Evolutionary conservation across 2,113 vertebrate genomes (phyloP).

Genomic region (Mobula birostris): DNA sequence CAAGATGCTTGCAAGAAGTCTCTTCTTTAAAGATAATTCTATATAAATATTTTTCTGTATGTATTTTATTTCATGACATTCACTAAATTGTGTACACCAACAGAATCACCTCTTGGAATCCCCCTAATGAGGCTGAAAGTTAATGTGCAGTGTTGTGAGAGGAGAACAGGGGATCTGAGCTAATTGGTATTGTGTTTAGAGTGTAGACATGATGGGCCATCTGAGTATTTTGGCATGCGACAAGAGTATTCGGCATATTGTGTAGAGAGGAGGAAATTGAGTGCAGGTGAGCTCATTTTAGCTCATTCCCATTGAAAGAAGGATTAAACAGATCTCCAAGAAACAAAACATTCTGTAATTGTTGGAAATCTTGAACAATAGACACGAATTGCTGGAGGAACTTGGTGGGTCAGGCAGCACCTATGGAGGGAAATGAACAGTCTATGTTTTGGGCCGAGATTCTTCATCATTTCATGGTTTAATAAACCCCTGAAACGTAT

Average conservation of each 20-base stretch:
- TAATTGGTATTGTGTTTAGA: background rate
- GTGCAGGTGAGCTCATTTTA: background rate
- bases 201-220: background rate
- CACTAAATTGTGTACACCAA: background rate
- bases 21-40: background rate
- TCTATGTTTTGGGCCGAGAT: too few relatives aligned
- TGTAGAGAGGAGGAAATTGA: background rate
- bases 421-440: too few relatives aligned
- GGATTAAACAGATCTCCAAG: background rate
- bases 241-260: background rate
- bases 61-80: background rate
- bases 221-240: background rate
- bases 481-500: background rate
- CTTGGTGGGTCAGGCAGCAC: too few relatives aligned
- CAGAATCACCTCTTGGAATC: background rate
- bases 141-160: background rate
- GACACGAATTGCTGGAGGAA: too few relatives aligned
- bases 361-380: too few relatives aligned
- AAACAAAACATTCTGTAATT: too few relatives aligned
- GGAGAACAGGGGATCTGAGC: background rate
- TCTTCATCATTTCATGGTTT: too few relatives aligned
- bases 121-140: background rate
- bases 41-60: background rate
- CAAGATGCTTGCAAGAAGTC: too few relatives aligned
- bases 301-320: background rate